Base-by-base conservation (phyloP, 2,888 invertebrate species). In the Atethmia centrago region DNA sequence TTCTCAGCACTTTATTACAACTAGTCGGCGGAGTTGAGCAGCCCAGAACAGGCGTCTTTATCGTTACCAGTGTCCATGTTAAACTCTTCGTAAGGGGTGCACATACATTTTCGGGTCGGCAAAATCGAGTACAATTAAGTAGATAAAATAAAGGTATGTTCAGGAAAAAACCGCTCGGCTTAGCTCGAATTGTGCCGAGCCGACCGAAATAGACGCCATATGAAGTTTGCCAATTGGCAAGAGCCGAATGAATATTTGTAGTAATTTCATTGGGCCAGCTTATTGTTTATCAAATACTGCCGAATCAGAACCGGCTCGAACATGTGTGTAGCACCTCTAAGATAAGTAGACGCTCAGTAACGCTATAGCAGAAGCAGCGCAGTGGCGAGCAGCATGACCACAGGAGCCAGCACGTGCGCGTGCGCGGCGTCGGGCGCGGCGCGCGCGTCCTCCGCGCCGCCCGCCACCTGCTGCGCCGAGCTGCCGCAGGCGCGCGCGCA, bases 401-500 rank as follows among this genome's bases (percentile, higher is more conserved):
- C 53, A 0, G 87, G 83, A 0, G 80, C 25, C 0, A 74, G 25
- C 12, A 61, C 4, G 3, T 49, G 59, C 36, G 62, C 0, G 42
- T 71, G 78, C 47, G 86, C 68, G 45, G 85, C 63, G 21, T 65
- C 78, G 12, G 88, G 86, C 49, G 83, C 47, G 55, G 73, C 80
- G 1, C 71, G 83, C 7, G 84, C 74, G 47, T 7, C 58, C 16
- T 71, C 25, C 51, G 42, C 53, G 4, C 68, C 64, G 64, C 61
- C 88, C 19, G 86, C 59, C 28, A 89, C 85, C 8, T 89, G 92
- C 63, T 91, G 95, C 59, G 90, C 85, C 14, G 90, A 90, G 3
- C 93, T 79, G 59, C 96, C 96, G 85, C 96, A 96, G 9, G 95
- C 95, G 79, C 92, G 91, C 25, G 91, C 91, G 86, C 96, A 96